Conservation (phyloP, 2,797 vertebrate species). For the Rhynchonycteris naso region DNA sequence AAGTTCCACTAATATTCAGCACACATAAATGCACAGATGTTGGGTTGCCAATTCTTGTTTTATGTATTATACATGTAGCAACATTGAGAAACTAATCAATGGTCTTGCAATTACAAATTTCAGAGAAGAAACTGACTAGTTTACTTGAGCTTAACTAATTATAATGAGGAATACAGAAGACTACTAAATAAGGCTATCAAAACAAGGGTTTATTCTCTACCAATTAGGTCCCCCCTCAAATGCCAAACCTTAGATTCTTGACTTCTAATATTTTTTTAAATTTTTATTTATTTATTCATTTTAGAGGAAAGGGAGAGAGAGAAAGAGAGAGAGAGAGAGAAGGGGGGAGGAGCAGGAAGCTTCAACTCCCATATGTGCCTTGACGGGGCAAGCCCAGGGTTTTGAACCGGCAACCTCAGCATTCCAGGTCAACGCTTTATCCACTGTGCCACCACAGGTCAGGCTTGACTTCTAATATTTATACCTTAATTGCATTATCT, state of each 20-base stretch:
- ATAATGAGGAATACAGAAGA: background rate
- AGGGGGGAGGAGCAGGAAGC: no score
- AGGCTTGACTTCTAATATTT: background rate
- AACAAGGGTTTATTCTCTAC: background rate
- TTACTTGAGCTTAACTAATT: slow-evolving; percentile 17
- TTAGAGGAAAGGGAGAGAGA: no score
- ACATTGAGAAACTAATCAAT: background rate
- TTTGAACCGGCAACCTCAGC: no score
- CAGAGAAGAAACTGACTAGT: background rate
- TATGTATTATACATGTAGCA: slow-evolving; percentile 14
- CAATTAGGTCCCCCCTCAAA: background rate
- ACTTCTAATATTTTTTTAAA: background rate
- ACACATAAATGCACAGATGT: background rate
- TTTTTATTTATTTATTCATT: no score
- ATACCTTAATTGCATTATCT: background rate
- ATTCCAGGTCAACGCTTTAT: no score
- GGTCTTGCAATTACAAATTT: background rate
- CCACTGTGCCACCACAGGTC: no score
- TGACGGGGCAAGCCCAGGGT: no score
- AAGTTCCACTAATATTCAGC: background rate
- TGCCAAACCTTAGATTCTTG: background rate
- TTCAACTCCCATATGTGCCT: no score
- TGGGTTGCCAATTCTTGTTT: background rate
- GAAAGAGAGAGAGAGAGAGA: no score
- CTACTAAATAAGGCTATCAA: background rate